Conservation (phyloP, 2,888 invertebrate species). For the Hyalella azteca region DNA sequence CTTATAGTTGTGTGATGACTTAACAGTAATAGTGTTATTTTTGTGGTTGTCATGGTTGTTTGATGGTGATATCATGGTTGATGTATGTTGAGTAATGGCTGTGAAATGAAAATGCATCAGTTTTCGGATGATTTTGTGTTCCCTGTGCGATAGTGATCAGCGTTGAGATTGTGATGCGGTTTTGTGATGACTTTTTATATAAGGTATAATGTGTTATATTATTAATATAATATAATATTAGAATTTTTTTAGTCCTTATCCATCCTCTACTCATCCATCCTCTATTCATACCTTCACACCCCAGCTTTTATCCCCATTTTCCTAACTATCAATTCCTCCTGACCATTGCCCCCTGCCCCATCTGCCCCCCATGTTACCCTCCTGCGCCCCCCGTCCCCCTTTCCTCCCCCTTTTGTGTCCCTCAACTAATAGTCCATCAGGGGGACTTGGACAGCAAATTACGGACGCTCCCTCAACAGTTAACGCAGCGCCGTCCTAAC, state of each 20-base stretch:
- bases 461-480: neutral
- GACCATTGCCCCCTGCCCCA: neutral
- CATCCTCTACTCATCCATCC: neutral
- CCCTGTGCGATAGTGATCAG: too few species aligned
- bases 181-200: too few species aligned
- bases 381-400: neutral
- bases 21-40: neutral
- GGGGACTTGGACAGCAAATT: neutral
- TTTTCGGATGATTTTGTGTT: too few species aligned
- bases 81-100: too few species aligned
- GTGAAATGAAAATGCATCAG: too few species aligned
- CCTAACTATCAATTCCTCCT: neutral
- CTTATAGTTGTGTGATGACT: neutral
- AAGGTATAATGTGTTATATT: too few species aligned
- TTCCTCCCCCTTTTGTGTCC: neutral
- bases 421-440: conserved; percentile 10
- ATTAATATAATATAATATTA: too few species aligned
- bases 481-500: too few species aligned
- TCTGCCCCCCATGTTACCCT: neutral
- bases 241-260: neutral
- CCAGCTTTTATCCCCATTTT: neutral
- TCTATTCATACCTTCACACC: neutral
- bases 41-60: neutral
- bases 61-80: too few species aligned
- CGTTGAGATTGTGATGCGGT: too few species aligned